Evolutionary conservation across 2,113 vertebrate genomes (phyloP).

Genomic region (Cyrtonyx montezumae): DNA sequence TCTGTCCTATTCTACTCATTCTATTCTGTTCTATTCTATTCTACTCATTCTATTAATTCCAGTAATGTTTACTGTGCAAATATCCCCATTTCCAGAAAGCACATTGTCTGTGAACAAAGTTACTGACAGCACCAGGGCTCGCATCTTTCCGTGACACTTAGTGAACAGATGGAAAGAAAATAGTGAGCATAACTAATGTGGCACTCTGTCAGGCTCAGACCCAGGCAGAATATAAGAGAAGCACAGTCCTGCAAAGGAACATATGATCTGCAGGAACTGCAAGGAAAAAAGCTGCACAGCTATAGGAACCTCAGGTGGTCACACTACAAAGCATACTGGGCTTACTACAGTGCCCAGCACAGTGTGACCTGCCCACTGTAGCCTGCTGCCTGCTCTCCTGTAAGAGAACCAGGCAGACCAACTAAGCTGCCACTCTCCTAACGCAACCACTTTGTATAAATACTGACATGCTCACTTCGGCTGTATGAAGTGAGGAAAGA

Average conservation of each 20-base stretch:
- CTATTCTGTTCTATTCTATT: not conserved
- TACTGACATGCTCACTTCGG: accelerated
- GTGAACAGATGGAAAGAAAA: not conserved
- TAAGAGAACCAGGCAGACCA: no score
- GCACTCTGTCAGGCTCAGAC: not conserved
- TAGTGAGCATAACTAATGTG: not conserved
- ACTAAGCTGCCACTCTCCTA: not conserved
- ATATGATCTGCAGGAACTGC: not conserved
- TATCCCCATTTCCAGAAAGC: not conserved
- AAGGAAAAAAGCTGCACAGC: not conserved
- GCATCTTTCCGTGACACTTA: not conserved
- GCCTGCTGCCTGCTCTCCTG: not conserved
- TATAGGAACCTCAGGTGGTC: not conserved
- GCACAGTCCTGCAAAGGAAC: not conserved
- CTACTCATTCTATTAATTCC: not conserved
- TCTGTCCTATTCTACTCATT: no score
- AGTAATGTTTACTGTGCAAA: not conserved
- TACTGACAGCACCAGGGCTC: not conserved
- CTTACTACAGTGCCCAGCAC: not conserved
- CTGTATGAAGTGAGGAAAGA: not conserved
- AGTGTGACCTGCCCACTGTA: not conserved
- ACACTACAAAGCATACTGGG: not conserved
- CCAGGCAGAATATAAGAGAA: not conserved
- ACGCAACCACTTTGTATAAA: not conserved
- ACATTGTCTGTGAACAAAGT: not conserved